Evolutionary conservation across 2,888 invertebrate species (phyloP).

Genomic region (Prosopocoilus inquinatus): DNA sequence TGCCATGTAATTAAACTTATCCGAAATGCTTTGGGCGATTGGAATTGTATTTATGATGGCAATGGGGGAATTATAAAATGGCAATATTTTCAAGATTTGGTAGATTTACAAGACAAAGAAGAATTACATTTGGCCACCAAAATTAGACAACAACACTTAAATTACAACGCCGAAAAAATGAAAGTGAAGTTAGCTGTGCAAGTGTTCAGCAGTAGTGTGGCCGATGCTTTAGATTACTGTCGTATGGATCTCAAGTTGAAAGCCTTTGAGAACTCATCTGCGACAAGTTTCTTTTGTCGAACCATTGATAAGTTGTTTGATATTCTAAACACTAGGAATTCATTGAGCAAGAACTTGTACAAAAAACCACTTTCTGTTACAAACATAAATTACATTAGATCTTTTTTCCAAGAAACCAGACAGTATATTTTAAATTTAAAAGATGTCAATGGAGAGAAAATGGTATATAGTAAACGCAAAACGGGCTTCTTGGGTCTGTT

Average conservation of each 20-base stretch:
- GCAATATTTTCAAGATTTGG: constrained; percentile 25
- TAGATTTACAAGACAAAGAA: constrained; percentile 28
- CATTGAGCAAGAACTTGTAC: constrained; percentile 18
- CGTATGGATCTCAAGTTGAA: no score
- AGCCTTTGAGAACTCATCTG: no score
- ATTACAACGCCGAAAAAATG: constrained; percentile 28
- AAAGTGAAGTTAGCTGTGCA: no score
- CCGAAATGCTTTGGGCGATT: constrained; percentile 25
- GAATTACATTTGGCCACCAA: constrained; percentile 29
- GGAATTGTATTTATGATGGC: constrained; percentile 15
- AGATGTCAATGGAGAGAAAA: constrained; percentile 8
- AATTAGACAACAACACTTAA: constrained; percentile 21
- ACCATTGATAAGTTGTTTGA: constrained; percentile 31
- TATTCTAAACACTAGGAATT: constrained; percentile 29
- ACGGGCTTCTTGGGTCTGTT: constrained; percentile 17
- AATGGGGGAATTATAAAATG: constrained; percentile 23
- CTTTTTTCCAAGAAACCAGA: not conserved
- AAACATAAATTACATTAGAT: not conserved
- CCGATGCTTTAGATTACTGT: constrained; percentile 22
- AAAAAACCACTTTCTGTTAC: constrained; percentile 11
- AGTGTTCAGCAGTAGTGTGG: constrained; percentile 29
- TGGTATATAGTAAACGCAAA: constrained; percentile 6
- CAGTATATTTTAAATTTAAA: constrained; percentile 12
- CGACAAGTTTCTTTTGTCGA: not conserved
- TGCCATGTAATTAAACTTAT: constrained; percentile 33